Percentiles rank a stretch among this genome's conserved stretches.
Evolutionary conservation across 1,140 invertebrate species (phyloP).

Genomic region (Tribolium madens): DNA sequence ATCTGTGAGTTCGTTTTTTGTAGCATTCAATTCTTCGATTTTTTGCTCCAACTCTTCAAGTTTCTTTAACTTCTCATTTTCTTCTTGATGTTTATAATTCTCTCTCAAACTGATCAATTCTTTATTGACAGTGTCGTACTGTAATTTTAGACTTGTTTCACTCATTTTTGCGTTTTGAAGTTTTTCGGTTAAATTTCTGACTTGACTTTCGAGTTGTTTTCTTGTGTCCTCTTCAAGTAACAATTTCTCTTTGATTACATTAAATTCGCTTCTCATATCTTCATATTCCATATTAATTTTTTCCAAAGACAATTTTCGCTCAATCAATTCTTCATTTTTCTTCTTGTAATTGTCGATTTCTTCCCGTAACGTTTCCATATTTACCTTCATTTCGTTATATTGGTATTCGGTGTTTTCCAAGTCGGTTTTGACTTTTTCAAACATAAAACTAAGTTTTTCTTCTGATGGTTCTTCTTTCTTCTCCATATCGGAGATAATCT

Average conservation of each 20-base stretch:
- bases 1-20: constrained; percentile 81
- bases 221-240: constrained; percentile 54
- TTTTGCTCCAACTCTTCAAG: constrained; percentile 62
- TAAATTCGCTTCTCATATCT: constrained; percentile 57
- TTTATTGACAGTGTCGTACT: constrained; percentile 58
- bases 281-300: constrained; percentile 58
- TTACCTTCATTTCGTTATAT: constrained; percentile 62
- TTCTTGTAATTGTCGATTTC: constrained; percentile 63
- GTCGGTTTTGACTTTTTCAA: constrained; percentile 67
- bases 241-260: constrained; percentile 56
- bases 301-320: constrained; percentile 62
- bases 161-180: constrained; percentile 59
- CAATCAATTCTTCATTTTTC: constrained; percentile 59
- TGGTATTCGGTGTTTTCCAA: constrained; percentile 67
- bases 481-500: constrained; percentile 51
- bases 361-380: constrained; percentile 60
- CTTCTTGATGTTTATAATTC: constrained; percentile 49
- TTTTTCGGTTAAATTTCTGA: constrained; percentile 56
- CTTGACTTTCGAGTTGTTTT: constrained; percentile 54
- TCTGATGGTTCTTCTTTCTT: background rate
- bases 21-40: constrained; percentile 67
- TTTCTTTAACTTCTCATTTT: constrained; percentile 48
- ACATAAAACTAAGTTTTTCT: constrained; percentile 52
- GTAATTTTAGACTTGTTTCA: constrained; percentile 60
- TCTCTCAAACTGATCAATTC: constrained; percentile 53